phyloP scores from a whole-genome alignment of 2,888 invertebrate genomes.

The Acanthopleura granulata region DNA sequence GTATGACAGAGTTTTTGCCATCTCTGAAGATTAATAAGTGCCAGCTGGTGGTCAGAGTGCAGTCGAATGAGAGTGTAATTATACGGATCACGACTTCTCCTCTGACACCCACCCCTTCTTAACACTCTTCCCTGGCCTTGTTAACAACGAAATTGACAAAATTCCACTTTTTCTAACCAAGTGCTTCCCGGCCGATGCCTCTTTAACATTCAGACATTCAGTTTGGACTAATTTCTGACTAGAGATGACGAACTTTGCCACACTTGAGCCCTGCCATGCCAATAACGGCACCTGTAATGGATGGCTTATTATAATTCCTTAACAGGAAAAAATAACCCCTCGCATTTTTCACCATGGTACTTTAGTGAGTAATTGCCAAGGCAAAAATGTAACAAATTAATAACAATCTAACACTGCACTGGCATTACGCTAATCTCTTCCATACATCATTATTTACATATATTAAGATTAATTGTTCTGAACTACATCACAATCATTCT shows the following conservation, averaged over 20 bases:
- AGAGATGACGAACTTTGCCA: slow-evolving; percentile 1
- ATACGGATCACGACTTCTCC: background rate
- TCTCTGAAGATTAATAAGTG: background rate
- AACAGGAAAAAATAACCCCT: slow-evolving; percentile 4
- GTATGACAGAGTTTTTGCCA: too few species aligned
- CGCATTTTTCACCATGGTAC: background rate
- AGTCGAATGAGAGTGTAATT: background rate
- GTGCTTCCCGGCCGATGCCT: background rate
- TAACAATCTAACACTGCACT: background rate
- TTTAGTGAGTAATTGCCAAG: background rate
- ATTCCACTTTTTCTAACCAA: background rate
- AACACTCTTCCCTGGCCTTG: background rate
- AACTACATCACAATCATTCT: too few species aligned
- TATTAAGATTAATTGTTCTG: background rate
- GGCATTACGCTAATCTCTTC: background rate
- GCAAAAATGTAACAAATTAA: background rate
- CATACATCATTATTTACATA: slow-evolving; percentile 9
- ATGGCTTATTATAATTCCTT: background rate
- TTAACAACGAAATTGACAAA: slow-evolving; percentile 10
- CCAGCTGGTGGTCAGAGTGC: slow-evolving; percentile 3
- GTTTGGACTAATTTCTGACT: background rate
- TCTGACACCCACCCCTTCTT: background rate
- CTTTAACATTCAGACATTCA: slow-evolving; percentile 7
- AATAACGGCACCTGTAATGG: background rate
- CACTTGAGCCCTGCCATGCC: slow-evolving; percentile 3